Base-by-base conservation (phyloP, 2,797 vertebrate genomes). In the Champsocephalus esox region DNA sequence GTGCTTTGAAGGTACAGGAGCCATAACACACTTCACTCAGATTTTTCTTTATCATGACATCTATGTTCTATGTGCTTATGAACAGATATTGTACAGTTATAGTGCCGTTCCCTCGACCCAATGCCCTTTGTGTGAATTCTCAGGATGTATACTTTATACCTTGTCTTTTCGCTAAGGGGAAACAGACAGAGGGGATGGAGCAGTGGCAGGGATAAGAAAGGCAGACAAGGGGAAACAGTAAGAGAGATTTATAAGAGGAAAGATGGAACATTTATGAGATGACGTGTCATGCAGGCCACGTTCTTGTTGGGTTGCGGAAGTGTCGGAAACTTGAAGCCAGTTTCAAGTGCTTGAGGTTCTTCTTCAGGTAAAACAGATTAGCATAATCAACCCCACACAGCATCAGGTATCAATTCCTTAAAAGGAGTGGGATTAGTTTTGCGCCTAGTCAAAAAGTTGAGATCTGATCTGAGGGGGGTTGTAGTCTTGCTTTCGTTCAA, bases 111-210 rank as follows among this genome's bases (percentile, higher is more conserved):
- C 81, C 51, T 67, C 79, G 50, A 82, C 75, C 70, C 79, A 38
- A 63, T 46, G 60, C 75, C 75, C 68, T 87, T 77, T 85, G 80
- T 89, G 81, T 86, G 77, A 86, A 90, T 87, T 89, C 92, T 92
- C 93, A 92, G 91, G 92, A 92, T 87, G 87, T 85, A 65, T 70
- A 61, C 38, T 3, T 77, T 83, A 70, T 82, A 73, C 2, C 19
- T 81, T 84, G 62, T 66, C 75, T 80, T 87, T 80, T 76, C 74
- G 83, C 59, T 54, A 71, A 80, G 50, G 45, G 62, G 57, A 77
- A 87, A 73, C 13, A 56, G 60, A 75, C 10, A 8, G 34, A 58
- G 44, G 64, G 71, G 66, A 66, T 41, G 12, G 64, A 82, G 79
- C 73, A 80, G 69, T 77, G 68, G 17, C 67, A 73, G 65, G 56